phyloP scores from a whole-genome alignment of 2,797 vertebrate species.

The Schizothorax lantsangensis region DNA sequence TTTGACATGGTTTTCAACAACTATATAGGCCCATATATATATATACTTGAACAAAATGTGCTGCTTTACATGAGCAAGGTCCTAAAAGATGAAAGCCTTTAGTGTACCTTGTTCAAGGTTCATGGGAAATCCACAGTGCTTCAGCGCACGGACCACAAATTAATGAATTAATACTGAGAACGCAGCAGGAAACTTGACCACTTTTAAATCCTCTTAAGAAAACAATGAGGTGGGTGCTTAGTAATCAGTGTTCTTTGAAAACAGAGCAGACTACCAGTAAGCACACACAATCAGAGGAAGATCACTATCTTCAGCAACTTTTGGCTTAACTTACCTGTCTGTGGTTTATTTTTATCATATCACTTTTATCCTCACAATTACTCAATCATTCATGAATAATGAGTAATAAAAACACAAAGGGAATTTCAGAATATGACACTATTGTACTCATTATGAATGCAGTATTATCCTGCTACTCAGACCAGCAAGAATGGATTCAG shows the following conservation, averaged over 20 bases:
- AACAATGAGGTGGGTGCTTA: conserved; percentile 53
- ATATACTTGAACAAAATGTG: background rate
- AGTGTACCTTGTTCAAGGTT: background rate
- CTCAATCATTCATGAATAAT: conserved; percentile 13
- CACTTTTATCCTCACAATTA: conserved; percentile 39
- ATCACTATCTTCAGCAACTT: conserved; percentile 34
- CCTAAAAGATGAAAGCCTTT: conserved; percentile 15
- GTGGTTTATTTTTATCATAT: conserved; percentile 3
- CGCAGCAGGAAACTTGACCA: conserved; percentile 35
- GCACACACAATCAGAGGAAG: conserved; percentile 58
- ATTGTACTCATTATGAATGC: background rate
- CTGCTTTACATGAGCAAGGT: conserved; percentile 15
- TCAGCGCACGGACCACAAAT: background rate
- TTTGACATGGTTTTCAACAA: background rate
- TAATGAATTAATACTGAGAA: conserved; percentile 3
- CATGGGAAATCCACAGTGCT: conserved; percentile 36
- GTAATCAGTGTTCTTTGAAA: conserved; percentile 54
- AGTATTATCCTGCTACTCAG: background rate
- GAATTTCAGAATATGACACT: background rate
- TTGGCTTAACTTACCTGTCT: conserved; percentile 40
- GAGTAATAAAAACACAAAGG: background rate
- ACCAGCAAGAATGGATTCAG: background rate
- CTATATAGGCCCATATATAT: background rate
- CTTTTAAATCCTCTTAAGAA: conserved; percentile 28
- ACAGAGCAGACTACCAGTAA: conserved; percentile 52